phyloP scores from a whole-genome alignment of 2,113 vertebrate genomes.

The Epinephelus lanceolatus region DNA sequence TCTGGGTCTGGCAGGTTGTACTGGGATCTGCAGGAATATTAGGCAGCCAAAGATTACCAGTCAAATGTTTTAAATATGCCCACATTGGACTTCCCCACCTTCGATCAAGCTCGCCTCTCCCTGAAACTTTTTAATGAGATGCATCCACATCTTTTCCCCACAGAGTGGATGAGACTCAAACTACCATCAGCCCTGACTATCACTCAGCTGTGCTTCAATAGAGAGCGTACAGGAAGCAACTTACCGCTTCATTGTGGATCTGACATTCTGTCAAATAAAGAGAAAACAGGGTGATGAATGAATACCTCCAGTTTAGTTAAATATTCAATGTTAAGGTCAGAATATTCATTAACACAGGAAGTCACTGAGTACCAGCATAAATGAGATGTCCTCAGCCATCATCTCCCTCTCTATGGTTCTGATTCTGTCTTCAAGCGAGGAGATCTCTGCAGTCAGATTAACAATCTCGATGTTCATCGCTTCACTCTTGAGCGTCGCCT shows the following conservation, averaged over 20 bases:
- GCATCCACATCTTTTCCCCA: no score
- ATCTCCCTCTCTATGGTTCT: not conserved
- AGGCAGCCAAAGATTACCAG: not conserved
- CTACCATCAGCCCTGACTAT: not conserved
- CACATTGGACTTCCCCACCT: not conserved
- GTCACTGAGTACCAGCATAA: conserved; percentile 47
- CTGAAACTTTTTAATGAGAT: not conserved
- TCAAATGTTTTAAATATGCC: not conserved
- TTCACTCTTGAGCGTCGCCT: conserved; percentile 19
- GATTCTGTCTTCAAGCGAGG: conserved; percentile 23
- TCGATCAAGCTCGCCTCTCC: no score
- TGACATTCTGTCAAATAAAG: conserved; percentile 19
- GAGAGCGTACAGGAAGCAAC: not conserved
- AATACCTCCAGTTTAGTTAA: not conserved
- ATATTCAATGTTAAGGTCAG: not conserved
- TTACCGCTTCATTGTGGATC: conserved; percentile 10
- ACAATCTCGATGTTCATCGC: conserved; percentile 5
- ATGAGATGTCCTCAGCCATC: conserved; percentile 17
- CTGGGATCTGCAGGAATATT: conserved; percentile 31
- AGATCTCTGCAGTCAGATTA: conserved; percentile 31
- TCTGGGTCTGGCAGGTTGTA: conserved; percentile 12
- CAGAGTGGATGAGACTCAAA: no score
- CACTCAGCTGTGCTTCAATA: not conserved
- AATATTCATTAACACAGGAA: not conserved
- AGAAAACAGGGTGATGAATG: not conserved